A percentile compares a stretch with the other conserved stretches of the same genome.
These are phyloP conservation scores for Phrynocephalus guinanensis DNA, from an alignment of 2,797 vertebrate genomes.

Conservation along the genomic window DNA sequence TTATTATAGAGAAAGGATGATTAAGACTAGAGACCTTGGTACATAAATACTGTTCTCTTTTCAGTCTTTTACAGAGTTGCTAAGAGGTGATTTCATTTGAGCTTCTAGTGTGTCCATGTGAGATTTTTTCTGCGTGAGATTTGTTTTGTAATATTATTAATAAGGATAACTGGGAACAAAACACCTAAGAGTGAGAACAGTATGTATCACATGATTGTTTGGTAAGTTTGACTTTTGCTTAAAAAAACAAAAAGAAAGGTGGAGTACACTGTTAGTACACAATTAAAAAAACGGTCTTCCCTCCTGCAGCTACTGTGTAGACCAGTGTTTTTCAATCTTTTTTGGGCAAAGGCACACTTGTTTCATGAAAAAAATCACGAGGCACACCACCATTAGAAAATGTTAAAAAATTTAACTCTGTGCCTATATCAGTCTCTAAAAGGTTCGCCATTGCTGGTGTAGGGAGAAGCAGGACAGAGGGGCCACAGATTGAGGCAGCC, in stretches of 20 bases:
- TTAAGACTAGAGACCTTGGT: background rate
- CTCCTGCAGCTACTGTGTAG: background rate
- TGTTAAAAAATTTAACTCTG: no score
- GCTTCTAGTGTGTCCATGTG: background rate
- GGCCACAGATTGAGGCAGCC: no score
- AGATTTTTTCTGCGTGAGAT: background rate
- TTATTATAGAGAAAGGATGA: background rate
- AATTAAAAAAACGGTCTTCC: background rate
- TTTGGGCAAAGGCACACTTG: no score
- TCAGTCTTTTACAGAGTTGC: background rate
- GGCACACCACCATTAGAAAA: no score
- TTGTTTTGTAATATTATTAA: constrained; percentile 1
- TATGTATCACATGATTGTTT: background rate
- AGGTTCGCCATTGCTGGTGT: no score
- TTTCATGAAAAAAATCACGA: no score
- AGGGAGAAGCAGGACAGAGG: no score
- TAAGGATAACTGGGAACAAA: constrained; percentile 16
- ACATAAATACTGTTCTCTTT: background rate
- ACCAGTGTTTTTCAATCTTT: no score
- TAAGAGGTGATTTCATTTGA: background rate
- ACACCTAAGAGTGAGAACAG: background rate
- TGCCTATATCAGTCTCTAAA: no score
- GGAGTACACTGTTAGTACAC: background rate
- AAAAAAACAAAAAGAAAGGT: background rate
- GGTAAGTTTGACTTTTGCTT: background rate